Evolutionary conservation across 2,113 vertebrate genomes (phyloP).

Genomic region (Plotosus lineatus): DNA sequence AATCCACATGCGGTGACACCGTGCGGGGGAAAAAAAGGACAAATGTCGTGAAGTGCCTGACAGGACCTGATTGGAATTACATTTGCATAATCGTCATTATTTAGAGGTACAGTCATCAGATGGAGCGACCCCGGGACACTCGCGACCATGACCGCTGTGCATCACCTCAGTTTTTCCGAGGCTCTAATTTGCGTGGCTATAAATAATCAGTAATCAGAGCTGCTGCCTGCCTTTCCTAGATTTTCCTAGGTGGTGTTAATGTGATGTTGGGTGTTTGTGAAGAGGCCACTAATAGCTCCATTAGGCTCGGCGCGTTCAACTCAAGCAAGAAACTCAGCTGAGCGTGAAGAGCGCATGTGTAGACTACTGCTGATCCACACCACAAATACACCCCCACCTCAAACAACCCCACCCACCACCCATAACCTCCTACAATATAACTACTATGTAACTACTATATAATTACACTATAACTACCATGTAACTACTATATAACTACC

Average conservation of each 20-base stretch:
- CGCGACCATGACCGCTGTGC: no score
- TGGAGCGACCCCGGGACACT: no score
- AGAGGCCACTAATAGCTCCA: conserved; percentile 65
- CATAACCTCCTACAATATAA: no score
- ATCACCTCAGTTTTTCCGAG: no score
- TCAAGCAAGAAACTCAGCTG: conserved; percentile 52
- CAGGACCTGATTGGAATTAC: neutral
- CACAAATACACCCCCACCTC: neutral
- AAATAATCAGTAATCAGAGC: conserved; percentile 8
- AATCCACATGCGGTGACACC: conserved; percentile 34
- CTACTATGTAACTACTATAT: no score
- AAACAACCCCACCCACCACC: neutral
- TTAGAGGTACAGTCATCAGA: neutral
- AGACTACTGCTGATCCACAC: conserved; percentile 44
- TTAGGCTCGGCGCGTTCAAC: conserved; percentile 53
- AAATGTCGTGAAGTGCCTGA: conserved; percentile 9
- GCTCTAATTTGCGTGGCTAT: no score
- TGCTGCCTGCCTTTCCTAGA: conserved; percentile 16
- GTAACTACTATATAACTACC: no score
- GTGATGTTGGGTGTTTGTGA: conserved; percentile 26
- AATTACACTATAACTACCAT: no score
- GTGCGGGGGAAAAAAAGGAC: conserved; percentile 14
- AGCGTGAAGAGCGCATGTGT: conserved; percentile 48
- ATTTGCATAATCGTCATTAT: neutral
- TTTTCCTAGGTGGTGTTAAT: conserved; percentile 26